A percentile compares a stretch with the other conserved stretches of the same genome.
Evolutionary conservation across 2,113 vertebrate species (phyloP).

Genomic region (Salvelinus fontinalis): DNA sequence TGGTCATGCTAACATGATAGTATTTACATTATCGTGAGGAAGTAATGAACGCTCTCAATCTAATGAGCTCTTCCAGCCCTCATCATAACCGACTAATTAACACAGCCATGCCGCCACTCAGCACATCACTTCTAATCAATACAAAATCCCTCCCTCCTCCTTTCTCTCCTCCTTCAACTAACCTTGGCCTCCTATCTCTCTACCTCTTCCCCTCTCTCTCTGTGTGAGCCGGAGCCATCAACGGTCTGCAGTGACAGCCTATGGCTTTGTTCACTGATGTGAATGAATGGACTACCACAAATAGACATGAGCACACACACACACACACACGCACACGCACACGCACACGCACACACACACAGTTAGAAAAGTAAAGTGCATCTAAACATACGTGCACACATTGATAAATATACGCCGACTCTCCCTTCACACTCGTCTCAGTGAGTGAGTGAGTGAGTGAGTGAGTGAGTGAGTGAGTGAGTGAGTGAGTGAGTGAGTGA

Average conservation of each 20-base stretch:
- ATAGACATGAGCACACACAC: conserved; percentile 5
- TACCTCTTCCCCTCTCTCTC: background rate
- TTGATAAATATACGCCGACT: too few relatives aligned
- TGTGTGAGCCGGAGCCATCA: background rate
- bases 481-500: background rate
- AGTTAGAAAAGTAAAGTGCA: background rate
- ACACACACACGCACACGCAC: conserved; percentile 9
- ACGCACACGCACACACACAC: too few relatives aligned
- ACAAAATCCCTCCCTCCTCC: background rate
- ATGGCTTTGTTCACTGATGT: background rate
- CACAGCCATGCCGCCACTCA: background rate
- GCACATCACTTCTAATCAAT: background rate
- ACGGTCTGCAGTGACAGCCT: background rate
- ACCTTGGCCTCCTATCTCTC: background rate
- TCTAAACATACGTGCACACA: conserved; percentile 11
- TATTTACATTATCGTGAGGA: too few relatives aligned
- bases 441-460: background rate
- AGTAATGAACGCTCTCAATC: too few relatives aligned
- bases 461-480: background rate
- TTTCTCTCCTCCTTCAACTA: background rate
- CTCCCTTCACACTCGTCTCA: too few relatives aligned
- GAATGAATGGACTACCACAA: conserved; percentile 11
- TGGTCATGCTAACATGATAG: too few relatives aligned
- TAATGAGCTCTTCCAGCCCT: too few relatives aligned
- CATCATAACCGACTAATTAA: background rate